Percentiles rank a stretch among this genome's conserved stretches.
Evolutionary conservation across 2,113 vertebrate species (phyloP).

Genomic region (Oncorhynchus nerka): DNA sequence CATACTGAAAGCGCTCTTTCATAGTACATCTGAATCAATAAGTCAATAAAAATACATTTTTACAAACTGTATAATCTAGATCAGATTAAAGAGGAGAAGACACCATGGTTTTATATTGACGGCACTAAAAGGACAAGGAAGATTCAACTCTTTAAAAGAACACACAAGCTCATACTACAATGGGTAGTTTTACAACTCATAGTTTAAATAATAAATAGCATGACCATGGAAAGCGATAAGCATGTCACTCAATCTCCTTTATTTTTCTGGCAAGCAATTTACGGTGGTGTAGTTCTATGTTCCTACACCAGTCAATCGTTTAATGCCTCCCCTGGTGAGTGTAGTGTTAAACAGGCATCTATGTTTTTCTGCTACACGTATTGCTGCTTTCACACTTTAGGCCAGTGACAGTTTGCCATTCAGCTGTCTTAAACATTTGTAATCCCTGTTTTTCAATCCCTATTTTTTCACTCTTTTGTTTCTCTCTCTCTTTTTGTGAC

Average conservation of each 20-base stretch:
- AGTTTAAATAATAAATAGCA: constrained; percentile 18
- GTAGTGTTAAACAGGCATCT: too few species aligned
- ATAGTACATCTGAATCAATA: not conserved
- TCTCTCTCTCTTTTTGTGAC: not conserved
- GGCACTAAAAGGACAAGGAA: too few species aligned
- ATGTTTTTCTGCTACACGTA: too few species aligned
- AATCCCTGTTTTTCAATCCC: not conserved
- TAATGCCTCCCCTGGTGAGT: too few species aligned
- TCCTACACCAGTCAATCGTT: too few species aligned
- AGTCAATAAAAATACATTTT: constrained; percentile 10
- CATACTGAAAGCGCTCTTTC: not conserved
- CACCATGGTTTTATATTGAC: constrained; percentile 51
- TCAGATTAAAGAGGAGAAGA: constrained; percentile 26
- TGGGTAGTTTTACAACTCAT: constrained; percentile 40
- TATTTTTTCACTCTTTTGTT: not conserved
- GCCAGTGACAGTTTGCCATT: not conserved
- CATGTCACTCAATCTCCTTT: constrained; percentile 20
- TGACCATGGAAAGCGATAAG: constrained; percentile 46
- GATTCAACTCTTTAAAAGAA: constrained; percentile 15
- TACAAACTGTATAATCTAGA: too few species aligned
- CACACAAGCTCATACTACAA: constrained; percentile 26
- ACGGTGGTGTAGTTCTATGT: not conserved
- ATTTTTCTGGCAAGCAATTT: not conserved
- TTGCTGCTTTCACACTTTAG: not conserved
- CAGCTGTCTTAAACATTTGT: not conserved